These are phyloP conservation scores for Apis dorsata DNA, from an alignment of 1,140 invertebrate species.

Conservation along the genomic window DNA sequence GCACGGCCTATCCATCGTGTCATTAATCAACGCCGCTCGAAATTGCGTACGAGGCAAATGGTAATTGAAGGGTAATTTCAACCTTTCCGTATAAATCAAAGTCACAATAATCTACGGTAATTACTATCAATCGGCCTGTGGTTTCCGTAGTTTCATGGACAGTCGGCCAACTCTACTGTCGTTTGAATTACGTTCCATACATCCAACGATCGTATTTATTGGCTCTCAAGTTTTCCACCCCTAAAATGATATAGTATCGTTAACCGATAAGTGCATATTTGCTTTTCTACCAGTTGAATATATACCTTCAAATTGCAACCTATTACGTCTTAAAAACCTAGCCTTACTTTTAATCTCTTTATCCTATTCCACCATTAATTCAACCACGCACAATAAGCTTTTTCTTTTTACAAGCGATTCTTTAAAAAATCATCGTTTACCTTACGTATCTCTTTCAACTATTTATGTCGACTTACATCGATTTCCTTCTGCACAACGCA, in stretches of 20 bases:
- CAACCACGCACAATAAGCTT: too few relatives aligned
- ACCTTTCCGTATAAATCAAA: conserved; percentile 65
- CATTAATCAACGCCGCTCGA: conserved; percentile 53
- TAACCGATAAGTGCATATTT: background rate
- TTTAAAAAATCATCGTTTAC: too few relatives aligned
- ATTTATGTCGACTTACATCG: too few relatives aligned
- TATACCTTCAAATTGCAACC: background rate
- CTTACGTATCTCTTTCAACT: background rate
- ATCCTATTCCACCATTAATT: too few relatives aligned
- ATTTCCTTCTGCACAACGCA: background rate
- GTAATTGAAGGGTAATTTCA: conserved; percentile 65
- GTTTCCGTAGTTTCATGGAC: conserved; percentile 35
- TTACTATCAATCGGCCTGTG: conserved; percentile 60
- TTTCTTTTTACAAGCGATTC: too few relatives aligned
- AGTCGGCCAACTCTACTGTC: background rate
- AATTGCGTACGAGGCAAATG: conserved; percentile 56
- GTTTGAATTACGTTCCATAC: background rate
- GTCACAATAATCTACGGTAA: conserved; percentile 64
- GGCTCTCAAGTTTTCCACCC: background rate
- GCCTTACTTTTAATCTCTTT: too few relatives aligned
- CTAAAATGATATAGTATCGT: background rate
- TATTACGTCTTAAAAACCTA: too few relatives aligned
- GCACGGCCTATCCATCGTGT: conserved; percentile 26
- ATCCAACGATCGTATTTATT: conserved; percentile 1
- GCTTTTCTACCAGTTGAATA: background rate